A percentile compares a stretch with the other conserved stretches of the same genome.
These are phyloP conservation scores for Columba janthina DNA, from an alignment of 2,113 vertebrate genomes.

Conservation along the genomic window DNA sequence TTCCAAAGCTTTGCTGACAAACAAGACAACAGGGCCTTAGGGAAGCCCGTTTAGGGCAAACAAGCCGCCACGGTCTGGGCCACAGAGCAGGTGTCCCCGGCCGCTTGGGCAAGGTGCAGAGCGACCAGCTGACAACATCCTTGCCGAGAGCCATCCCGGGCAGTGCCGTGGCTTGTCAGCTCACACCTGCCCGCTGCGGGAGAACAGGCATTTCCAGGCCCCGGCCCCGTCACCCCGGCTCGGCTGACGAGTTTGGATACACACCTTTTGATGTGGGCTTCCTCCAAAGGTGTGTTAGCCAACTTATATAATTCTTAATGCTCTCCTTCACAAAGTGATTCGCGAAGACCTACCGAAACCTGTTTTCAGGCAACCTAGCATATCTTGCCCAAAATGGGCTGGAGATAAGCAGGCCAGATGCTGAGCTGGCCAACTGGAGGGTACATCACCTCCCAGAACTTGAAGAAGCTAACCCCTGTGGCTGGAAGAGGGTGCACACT, in stretches of 20 bases:
- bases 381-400: fast-evolving
- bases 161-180: neutral
- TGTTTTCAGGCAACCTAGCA: neutral
- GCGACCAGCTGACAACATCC: neutral
- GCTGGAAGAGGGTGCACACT: neutral
- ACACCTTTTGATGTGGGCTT: neutral
- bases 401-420: neutral
- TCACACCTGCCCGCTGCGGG: neutral
- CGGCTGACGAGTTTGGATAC: neutral
- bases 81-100: neutral
- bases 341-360: neutral
- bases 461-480: neutral
- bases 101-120: fast-evolving
- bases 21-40: neutral
- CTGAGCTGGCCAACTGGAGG: neutral
- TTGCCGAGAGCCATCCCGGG: neutral
- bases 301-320: neutral
- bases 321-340: neutral
- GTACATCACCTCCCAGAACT: fast-evolving
- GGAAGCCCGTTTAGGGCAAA: neutral
- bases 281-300: neutral
- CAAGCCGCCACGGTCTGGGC: fast-evolving
- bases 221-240: neutral
- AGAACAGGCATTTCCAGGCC: conserved; percentile 39
- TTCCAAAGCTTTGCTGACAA: neutral